Evolutionary conservation across 2,113 vertebrate species (phyloP).

Genomic region (Trinectes maculatus): DNA sequence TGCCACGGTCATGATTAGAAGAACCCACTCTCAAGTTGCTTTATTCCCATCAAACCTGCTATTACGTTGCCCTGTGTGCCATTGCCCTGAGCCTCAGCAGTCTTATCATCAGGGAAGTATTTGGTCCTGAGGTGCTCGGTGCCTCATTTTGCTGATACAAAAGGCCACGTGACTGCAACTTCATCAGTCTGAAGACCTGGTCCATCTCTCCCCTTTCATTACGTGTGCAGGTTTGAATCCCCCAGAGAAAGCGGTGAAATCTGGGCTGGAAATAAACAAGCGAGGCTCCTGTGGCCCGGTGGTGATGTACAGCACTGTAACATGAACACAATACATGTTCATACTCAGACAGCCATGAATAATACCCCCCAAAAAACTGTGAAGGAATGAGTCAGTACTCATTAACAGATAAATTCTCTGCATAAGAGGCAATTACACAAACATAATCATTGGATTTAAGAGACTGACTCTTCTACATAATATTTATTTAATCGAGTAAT

Average conservation of each 20-base stretch:
- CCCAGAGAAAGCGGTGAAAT: constrained; percentile 14
- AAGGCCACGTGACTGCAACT: constrained; percentile 48
- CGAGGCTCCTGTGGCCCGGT: background rate
- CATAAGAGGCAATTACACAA: background rate
- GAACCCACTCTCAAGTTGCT: constrained; percentile 11
- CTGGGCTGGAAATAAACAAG: constrained; percentile 43
- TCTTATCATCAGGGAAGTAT: constrained; percentile 24
- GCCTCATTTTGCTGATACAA: constrained; percentile 56
- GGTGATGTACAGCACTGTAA: constrained; percentile 18
- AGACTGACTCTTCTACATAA: background rate
- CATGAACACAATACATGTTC: background rate
- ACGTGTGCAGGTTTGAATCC: constrained; percentile 39
- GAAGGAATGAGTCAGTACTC: background rate
- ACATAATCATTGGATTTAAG: background rate
- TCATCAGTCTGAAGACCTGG: constrained; percentile 42
- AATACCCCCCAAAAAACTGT: background rate
- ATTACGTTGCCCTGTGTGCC: constrained; percentile 17
- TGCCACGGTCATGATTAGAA: constrained; percentile 33
- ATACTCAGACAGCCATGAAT: background rate
- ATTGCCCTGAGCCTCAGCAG: constrained; percentile 36
- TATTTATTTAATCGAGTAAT: background rate
- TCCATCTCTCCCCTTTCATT: constrained; percentile 38
- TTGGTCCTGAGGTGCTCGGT: constrained; percentile 27
- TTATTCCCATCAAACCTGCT: constrained; percentile 32
- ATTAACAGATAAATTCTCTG: too few relatives aligned